Conservation (phyloP, 2,113 vertebrate genomes). For the Poeciliopsis prolifica region DNA sequence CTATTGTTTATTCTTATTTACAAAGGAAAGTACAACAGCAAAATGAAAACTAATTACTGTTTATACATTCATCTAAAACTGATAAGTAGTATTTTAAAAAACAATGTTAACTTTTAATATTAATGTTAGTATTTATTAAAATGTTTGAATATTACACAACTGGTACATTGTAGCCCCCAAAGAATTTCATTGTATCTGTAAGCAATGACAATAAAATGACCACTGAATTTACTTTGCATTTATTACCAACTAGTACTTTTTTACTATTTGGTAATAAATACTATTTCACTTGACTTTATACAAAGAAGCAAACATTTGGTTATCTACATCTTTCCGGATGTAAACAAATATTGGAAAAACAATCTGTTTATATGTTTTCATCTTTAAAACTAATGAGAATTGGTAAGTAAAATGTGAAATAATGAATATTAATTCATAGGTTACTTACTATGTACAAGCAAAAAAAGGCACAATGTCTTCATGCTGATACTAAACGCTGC, state of each 20-base stretch:
- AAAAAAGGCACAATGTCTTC: slow-evolving; percentile 43
- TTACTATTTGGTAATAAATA: too few relatives aligned
- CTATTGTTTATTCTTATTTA: not conserved
- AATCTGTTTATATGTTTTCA: not conserved
- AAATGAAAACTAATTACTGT: too few relatives aligned
- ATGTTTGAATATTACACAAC: too few relatives aligned
- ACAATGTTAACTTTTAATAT: too few relatives aligned
- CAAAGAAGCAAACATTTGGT: not conserved
- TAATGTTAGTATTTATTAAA: too few relatives aligned
- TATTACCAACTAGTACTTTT: not conserved
- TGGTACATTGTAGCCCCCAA: too few relatives aligned
- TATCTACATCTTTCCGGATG: not conserved
- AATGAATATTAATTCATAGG: not conserved
- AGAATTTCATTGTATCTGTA: not conserved
- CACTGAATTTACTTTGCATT: not conserved
- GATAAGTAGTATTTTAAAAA: too few relatives aligned
- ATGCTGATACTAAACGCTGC: slow-evolving; percentile 25
- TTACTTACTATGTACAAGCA: slow-evolving; percentile 64
- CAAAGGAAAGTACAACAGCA: too few relatives aligned
- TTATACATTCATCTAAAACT: too few relatives aligned
- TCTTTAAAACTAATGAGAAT: not conserved
- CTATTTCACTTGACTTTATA: not conserved
- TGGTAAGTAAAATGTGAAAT: not conserved
- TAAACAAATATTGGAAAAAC: not conserved
- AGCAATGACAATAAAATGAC: not conserved